Evolutionary conservation across 2,888 invertebrate species (phyloP), one percentile per base, ranked within the genome.

Genomic region (Dryocosmus kuriphilus): DNA sequence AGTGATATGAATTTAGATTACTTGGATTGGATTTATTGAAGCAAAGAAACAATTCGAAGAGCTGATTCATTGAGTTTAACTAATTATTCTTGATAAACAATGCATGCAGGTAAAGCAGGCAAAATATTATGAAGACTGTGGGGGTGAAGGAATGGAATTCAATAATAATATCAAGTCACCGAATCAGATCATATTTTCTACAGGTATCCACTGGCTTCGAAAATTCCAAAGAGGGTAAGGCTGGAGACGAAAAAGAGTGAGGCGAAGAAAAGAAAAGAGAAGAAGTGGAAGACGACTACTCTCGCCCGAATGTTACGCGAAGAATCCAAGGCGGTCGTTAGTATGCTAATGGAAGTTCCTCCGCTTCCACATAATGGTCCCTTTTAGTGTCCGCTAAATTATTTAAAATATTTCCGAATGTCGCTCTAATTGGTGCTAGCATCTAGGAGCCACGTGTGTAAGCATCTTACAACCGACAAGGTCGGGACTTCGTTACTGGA

Each of bases 301-400:
- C 82, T 80, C 74, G 81, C 74, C 80, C 82, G 84, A 85, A 87
- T 87, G 88, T 88, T 86, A 87, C 86, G 86, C 85, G 79, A 83
- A 79, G 89, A 89, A 88, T 88, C 86, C 87, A 84, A 87, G 86
- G 79, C 85, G 87, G 89, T 89, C 89, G 90, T 90, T 90, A 90
- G 90, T 90, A 91, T 91, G 90, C 90, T 90, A 91, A 91, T 90
- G 88, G 88, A 86, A 78, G 84, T 85, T 84, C 86, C 82, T 79
- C 77, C 74, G 80, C 63, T 67, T 55, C 79, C 79, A 75, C 74
- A 79, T 81, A 82, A 82, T 82, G 80, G 80, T 76, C 81, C 60
- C 78, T 77, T 78, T 77, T 76, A 73, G 84, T 82, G 86, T 79
- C 84, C 80, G 84, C 82, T 88, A 85, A 89, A 89, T 89, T 88